These are phyloP conservation scores for Echinometra lucunter DNA, from an alignment of 53 echinoderm and acorn worm species.

Conservation along the genomic window DNA sequence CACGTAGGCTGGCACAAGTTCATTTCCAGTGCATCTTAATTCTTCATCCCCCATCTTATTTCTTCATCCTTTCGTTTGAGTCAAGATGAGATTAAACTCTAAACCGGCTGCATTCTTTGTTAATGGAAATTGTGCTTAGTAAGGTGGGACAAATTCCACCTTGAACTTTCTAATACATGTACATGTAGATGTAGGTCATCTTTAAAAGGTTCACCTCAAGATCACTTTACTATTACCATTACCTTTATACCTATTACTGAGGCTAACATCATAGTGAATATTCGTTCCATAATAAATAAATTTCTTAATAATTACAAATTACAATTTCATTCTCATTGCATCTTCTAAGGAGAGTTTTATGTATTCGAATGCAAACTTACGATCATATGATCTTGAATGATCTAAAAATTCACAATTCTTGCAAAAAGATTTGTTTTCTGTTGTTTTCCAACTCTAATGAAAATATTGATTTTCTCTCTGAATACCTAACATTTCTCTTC, in stretches of 20 bases:
- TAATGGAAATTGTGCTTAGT: constrained; percentile 43
- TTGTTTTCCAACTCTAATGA: not conserved
- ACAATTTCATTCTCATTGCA: not conserved
- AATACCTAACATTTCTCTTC: not conserved
- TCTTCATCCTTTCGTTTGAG: not conserved
- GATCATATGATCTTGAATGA: not conserved
- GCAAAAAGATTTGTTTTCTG: not conserved
- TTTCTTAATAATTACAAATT: not conserved
- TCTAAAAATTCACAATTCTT: not conserved
- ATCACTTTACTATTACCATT: no score
- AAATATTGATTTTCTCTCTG: not conserved
- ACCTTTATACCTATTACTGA: not conserved
- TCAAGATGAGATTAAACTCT: constrained; percentile 19
- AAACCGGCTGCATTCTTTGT: constrained; percentile 22
- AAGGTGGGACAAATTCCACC: not conserved
- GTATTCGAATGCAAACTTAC: not conserved
- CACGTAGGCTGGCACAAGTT: constrained; percentile 37
- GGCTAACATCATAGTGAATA: not conserved
- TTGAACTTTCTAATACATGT: constrained; percentile 5
- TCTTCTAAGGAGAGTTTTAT: not conserved
- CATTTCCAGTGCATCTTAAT: constrained; percentile 26
- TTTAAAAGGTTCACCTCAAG: not conserved
- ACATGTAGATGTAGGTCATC: not conserved
- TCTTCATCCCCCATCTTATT: no score
- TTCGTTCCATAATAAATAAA: no score